Conservation (phyloP, 2,797 vertebrate species). For the Calcarius lapponicus region DNA sequence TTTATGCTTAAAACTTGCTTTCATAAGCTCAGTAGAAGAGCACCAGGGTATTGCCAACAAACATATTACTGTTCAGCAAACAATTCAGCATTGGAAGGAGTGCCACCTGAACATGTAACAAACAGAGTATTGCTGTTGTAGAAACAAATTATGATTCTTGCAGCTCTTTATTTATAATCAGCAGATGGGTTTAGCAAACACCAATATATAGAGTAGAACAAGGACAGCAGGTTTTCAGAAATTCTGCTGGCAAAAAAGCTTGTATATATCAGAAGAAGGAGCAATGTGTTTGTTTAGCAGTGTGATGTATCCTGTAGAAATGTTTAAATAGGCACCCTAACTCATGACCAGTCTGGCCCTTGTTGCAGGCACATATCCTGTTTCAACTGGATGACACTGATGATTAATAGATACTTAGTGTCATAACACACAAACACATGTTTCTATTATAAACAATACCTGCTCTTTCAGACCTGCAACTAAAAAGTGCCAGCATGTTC, state of each 20-base stretch:
- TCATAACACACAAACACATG: background rate
- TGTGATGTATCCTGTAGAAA: background rate
- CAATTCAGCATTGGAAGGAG: background rate
- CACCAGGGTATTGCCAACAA: background rate
- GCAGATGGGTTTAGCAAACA: background rate
- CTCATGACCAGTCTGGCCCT: background rate
- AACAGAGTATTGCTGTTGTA: background rate
- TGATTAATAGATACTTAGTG: background rate
- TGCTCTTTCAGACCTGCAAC: background rate
- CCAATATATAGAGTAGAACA: background rate
- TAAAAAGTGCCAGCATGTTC: background rate
- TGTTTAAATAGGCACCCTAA: background rate
- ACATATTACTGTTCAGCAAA: background rate
- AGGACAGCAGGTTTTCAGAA: background rate
- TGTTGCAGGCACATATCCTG: background rate
- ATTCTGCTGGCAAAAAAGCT: background rate
- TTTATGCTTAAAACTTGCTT: background rate
- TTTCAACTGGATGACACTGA: background rate
- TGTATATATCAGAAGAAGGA: background rate
- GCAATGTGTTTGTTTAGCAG: background rate
- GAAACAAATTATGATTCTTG: background rate
- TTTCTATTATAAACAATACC: background rate
- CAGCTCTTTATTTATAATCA: background rate
- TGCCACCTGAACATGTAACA: rapidly evolving
- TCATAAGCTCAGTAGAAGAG: background rate